phyloP scores from a whole-genome alignment of 2,888 invertebrate genomes.

The Microplitis deprimator region DNA sequence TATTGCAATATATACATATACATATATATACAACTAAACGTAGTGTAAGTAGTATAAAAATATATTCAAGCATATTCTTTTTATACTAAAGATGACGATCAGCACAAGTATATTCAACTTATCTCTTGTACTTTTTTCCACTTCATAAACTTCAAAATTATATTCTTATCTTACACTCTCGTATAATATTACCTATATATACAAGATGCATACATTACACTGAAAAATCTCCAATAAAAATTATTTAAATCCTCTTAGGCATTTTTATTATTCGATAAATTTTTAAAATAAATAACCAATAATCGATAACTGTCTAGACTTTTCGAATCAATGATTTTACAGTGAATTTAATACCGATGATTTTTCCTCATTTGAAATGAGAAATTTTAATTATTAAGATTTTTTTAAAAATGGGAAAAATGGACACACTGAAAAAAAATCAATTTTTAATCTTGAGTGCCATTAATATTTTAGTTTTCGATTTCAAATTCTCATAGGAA shows the following conservation, averaged over 20 bases:
- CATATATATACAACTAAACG: not conserved
- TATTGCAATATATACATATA: not conserved
- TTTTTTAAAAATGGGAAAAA: too few species aligned
- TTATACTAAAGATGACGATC: not conserved
- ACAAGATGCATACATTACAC: not conserved
- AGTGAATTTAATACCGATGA: too few species aligned
- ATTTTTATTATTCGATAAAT: not conserved
- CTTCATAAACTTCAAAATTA: constrained; percentile 1
- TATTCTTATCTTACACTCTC: not conserved
- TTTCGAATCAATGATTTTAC: too few species aligned
- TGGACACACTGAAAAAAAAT: too few species aligned
- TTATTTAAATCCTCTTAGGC: not conserved
- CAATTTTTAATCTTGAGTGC: too few species aligned
- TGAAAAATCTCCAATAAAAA: not conserved
- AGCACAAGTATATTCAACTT: constrained; percentile 1
- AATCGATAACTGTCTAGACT: too few species aligned
- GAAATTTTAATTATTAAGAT: too few species aligned
- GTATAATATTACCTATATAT: not conserved
- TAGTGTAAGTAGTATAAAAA: not conserved
- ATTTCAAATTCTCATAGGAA: too few species aligned
- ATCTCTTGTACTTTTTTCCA: constrained; percentile 1
- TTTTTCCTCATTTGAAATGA: too few species aligned
- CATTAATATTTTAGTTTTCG: too few species aligned
- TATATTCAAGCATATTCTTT: not conserved
- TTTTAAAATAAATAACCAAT: not conserved